Percentiles rank a stretch among this genome's conserved stretches.
These are phyloP conservation scores for Alsophila aescularia DNA, from an alignment of 2,888 invertebrate genomes.

Conservation along the genomic window DNA sequence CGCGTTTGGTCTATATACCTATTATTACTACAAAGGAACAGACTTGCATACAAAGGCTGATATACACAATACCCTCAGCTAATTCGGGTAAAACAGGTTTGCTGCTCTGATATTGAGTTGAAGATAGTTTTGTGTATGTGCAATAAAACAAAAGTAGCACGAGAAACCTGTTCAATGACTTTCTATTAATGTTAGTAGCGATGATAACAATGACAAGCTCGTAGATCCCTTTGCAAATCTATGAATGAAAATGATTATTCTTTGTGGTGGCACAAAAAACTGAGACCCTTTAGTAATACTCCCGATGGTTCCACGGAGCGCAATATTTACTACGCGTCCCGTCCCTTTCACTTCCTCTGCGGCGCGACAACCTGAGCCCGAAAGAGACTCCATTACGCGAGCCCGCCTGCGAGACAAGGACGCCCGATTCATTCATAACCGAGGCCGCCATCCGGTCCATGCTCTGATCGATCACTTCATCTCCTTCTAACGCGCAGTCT, in stretches of 20 bases:
- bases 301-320: constrained; percentile 68
- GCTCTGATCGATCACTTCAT: constrained; percentile 79
- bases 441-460: constrained; percentile 82
- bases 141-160: not conserved
- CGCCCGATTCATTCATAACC: constrained; percentile 82
- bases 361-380: constrained; percentile 77
- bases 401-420: constrained; percentile 63
- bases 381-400: constrained; percentile 63
- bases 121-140: not conserved
- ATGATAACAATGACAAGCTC: constrained; percentile 22
- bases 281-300: constrained; percentile 70
- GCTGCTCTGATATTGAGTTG: not conserved
- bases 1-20: too few species aligned
- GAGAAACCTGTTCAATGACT: constrained; percentile 26
- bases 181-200: constrained; percentile 17
- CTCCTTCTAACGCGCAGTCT: constrained; percentile 79
- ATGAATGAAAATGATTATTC: constrained; percentile 71
- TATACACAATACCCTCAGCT: too few species aligned
- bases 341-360: constrained; percentile 84
- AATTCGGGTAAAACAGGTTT: not conserved
- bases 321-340: constrained; percentile 83
- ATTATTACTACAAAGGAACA: too few species aligned
- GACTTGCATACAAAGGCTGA: too few species aligned
- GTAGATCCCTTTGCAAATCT: constrained; percentile 48
- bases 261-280: constrained; percentile 73